A percentile compares a stretch with the other conserved stretches of the same genome.
Conservation (phyloP, 1,140 invertebrate genomes). For the Platorchestia sp. region DNA sequence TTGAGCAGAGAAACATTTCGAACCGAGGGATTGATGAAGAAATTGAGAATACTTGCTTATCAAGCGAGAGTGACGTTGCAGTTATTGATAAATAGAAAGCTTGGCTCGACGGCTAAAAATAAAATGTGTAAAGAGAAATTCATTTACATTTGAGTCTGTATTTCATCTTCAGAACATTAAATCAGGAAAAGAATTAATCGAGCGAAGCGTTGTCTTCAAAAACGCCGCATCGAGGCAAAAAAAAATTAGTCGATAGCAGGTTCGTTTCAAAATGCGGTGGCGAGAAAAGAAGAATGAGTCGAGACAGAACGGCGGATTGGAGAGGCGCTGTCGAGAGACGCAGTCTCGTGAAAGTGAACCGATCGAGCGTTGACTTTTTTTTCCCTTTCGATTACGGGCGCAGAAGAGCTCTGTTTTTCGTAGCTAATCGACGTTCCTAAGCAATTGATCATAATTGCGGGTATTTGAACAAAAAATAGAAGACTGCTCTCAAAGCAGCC, state of each 20-base stretch:
- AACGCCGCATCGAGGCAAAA: neutral
- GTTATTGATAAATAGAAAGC: neutral
- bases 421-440: neutral
- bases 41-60: neutral
- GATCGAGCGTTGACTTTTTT: neutral
- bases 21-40: neutral
- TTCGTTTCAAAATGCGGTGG: neutral
- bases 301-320: neutral
- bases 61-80: neutral
- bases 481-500: neutral
- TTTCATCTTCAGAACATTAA: neutral
- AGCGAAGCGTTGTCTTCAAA: neutral
- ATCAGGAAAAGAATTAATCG: neutral
- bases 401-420: neutral
- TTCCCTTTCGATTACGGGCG: neutral
- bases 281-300: neutral
- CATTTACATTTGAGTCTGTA: neutral
- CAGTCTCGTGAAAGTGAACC: neutral
- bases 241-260: neutral
- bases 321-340: neutral
- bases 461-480: neutral
- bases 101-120: neutral
- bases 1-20: too few species aligned
- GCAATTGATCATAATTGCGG: neutral
- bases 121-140: neutral